phyloP scores from a whole-genome alignment of 2,888 invertebrate species.

The Encarsia formosa region DNA sequence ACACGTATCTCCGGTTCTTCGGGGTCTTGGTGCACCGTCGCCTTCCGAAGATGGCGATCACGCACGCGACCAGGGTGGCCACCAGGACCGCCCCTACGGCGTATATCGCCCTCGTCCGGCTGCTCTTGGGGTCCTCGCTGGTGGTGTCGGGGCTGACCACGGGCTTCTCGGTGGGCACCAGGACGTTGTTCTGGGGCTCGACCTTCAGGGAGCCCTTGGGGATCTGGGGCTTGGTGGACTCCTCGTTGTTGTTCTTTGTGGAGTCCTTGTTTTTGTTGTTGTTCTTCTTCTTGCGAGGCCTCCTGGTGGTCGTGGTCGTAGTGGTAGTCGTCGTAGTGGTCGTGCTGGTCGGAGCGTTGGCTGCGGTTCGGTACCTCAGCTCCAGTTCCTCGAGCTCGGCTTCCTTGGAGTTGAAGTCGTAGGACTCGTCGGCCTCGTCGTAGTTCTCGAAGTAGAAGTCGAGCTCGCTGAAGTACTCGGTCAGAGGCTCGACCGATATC shows the following conservation, averaged over 20 bases:
- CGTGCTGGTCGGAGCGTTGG: constrained; percentile 34
- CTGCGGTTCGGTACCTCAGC: constrained; percentile 31
- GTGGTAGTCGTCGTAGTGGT: constrained; percentile 30
- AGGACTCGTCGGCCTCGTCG: constrained; percentile 27
- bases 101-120: constrained; percentile 44
- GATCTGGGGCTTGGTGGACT: constrained; percentile 4
- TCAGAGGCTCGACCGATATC: constrained; percentile 31
- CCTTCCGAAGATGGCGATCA: constrained; percentile 44
- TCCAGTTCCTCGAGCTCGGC: constrained; percentile 36
- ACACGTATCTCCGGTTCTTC: constrained; percentile 48
- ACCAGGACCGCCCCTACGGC: constrained; percentile 42
- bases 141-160: neutral
- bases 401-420: constrained; percentile 32
- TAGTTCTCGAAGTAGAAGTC: constrained; percentile 35
- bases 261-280: too few relatives aligned
- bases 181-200: neutral
- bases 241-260: neutral
- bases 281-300: too few relatives aligned
- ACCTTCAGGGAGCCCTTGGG: constrained; percentile 17
- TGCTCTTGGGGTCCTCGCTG: constrained; percentile 32
- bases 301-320: constrained; percentile 30
- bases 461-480: constrained; percentile 38
- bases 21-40: constrained; percentile 44
- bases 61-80: constrained; percentile 41
- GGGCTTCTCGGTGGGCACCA: neutral